phyloP scores from a whole-genome alignment of 2,113 vertebrate genomes.

The Cebus imitator region DNA sequence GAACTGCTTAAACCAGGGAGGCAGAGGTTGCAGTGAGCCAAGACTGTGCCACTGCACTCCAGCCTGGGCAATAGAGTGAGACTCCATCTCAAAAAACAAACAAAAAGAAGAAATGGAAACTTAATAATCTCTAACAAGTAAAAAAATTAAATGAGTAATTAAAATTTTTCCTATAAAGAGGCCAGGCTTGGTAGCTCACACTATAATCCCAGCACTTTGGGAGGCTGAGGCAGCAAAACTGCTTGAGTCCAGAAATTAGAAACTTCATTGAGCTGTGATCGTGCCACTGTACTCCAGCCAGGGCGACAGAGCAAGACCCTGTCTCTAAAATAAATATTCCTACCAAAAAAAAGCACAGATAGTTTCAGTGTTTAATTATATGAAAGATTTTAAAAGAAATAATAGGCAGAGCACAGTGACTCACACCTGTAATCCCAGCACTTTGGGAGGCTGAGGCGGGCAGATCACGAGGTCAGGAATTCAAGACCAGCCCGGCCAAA shows the following conservation, averaged over 20 bases:
- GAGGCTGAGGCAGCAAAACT: neutral
- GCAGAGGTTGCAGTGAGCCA: too few relatives aligned
- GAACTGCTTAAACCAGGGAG: too few relatives aligned
- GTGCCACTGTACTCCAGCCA: neutral
- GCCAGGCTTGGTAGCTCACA: neutral
- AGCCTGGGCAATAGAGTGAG: too few relatives aligned
- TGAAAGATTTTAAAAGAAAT: too few relatives aligned
- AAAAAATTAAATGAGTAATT: neutral
- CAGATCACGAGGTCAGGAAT: too few relatives aligned
- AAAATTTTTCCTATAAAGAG: neutral
- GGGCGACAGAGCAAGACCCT: neutral
- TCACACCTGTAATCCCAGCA: neutral
- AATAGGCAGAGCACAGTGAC: too few relatives aligned
- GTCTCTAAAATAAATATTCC: neutral
- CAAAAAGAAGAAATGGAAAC: neutral
- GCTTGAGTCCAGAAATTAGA: neutral
- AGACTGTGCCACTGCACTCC: too few relatives aligned
- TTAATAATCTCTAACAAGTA: neutral
- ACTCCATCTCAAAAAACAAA: too few relatives aligned
- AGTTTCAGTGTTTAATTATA: too few relatives aligned
- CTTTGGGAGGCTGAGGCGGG: too few relatives aligned
- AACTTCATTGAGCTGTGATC: neutral
- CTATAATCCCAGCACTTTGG: neutral
- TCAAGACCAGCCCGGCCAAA: too few relatives aligned
- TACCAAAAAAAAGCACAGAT: too few relatives aligned